phyloP scores from a whole-genome alignment of 2,888 invertebrate species.

The Tenthredo scrophulariae region DNA sequence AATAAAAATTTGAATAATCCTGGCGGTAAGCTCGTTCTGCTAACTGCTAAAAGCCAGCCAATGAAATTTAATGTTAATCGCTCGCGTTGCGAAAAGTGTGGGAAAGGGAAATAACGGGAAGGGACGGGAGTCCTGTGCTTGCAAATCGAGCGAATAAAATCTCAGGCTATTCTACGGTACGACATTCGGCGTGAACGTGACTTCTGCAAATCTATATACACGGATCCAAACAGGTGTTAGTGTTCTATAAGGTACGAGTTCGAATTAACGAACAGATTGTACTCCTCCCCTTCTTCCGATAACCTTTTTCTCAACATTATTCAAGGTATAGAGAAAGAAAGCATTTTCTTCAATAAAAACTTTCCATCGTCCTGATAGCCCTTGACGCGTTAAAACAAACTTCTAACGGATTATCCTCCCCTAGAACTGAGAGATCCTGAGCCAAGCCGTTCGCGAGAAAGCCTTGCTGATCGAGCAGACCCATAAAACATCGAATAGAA shows the following conservation, averaged over 20 bases:
- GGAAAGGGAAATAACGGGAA: background rate
- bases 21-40: constrained; percentile 60
- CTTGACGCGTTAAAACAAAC: constrained; percentile 5
- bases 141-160: constrained; percentile 50
- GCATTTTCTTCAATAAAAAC: constrained; percentile 32
- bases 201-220: constrained; percentile 1
- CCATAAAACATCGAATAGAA: constrained; percentile 17
- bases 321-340: background rate
- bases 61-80: constrained; percentile 68
- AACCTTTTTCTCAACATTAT: background rate
- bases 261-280: constrained; percentile 37
- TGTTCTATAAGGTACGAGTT: background rate
- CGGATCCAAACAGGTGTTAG: background rate
- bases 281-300: background rate
- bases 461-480: background rate
- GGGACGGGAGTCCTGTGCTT: background rate
- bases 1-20: constrained; percentile 71
- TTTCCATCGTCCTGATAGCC: constrained; percentile 1
- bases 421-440: background rate
- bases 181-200: constrained; percentile 33
- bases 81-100: constrained; percentile 47
- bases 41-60: constrained; percentile 61
- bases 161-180: constrained; percentile 40
- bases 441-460: constrained; percentile 15
- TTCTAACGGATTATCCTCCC: constrained; percentile 20